Evolutionary conservation across 2,113 vertebrate genomes (phyloP).

Genomic region (Silurus glanis): DNA sequence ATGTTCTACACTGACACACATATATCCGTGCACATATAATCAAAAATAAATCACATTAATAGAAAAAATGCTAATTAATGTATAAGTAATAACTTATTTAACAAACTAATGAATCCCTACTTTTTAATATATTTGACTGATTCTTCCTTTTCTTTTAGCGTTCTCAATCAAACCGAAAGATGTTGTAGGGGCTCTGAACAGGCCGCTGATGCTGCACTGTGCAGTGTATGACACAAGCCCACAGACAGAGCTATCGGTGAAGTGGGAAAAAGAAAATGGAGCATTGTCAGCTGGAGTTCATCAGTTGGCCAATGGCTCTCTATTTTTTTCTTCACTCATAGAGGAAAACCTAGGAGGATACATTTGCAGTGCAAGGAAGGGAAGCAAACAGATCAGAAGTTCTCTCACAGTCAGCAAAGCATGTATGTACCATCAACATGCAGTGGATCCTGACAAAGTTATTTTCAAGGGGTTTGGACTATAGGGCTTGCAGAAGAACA

Average conservation of each 20-base stretch:
- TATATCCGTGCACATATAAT: background rate
- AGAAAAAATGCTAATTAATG: background rate
- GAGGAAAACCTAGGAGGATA: slow-evolving; percentile 57
- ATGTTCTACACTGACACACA: too few relatives aligned
- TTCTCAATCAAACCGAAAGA: slow-evolving; percentile 52
- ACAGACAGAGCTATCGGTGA: slow-evolving; percentile 36
- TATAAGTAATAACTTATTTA: background rate
- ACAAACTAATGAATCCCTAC: background rate
- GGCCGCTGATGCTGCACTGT: slow-evolving; percentile 55
- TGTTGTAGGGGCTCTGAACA: slow-evolving; percentile 48
- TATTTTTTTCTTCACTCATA: slow-evolving; percentile 54
- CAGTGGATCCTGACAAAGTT: background rate
- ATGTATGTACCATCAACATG: slow-evolving; percentile 42
- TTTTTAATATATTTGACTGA: background rate
- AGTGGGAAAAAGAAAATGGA: slow-evolving; percentile 54
- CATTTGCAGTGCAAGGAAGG: slow-evolving; percentile 51
- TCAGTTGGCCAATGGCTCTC: slow-evolving; percentile 55
- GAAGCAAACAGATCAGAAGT: slow-evolving; percentile 45
- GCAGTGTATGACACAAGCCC: slow-evolving; percentile 48
- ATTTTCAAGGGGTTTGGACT: background rate
- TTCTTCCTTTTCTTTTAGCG: slow-evolving; percentile 28
- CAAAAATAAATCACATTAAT: background rate
- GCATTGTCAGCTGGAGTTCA: slow-evolving; percentile 29
- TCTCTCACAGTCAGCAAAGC: slow-evolving; percentile 53
- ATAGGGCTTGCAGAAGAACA: background rate